Base-by-base conservation (phyloP, 2,888 invertebrate genomes). In the Tachina fera region DNA sequence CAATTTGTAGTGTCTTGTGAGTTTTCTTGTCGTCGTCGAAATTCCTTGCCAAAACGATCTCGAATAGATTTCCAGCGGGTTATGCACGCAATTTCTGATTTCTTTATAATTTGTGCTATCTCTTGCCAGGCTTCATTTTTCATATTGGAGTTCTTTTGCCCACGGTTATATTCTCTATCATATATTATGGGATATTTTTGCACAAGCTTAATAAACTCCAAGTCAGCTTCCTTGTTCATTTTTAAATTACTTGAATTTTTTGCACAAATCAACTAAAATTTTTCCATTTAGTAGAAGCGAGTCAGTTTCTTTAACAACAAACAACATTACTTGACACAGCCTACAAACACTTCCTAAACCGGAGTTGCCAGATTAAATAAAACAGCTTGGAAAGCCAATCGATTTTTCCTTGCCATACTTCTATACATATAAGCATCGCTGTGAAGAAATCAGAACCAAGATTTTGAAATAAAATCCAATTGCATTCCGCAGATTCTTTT, bases 1-100 rank as follows among this genome's bases (percentile, higher is more conserved):
- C 91, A 91, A 68, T 89, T 90, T 10, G 91, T 90, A 9, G 89
- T 88, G 3, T 89, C 89, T 1, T 89, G 87, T 0, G 91, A 88
- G 22, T 89, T 87, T 45, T 90, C 90, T 61, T 91, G 91, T 39
- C 90, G 89, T 0, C 91, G 89, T 0, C 91, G 87, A 16, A 89
- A 90, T 51, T 91, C 91, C 61, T 91, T 91, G 3, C 91, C 92
- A 82, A 92, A 91, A 1, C 91, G 88, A 83, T 91, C 91, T 0
- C 92, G 88, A 60, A 91, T 88, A 53, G 91, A 91, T 67, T 91
- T 91, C 91, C 91, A 91, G 8, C 91, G 89, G 9, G 91, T 91
- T 3, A 91, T 92, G 71, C 92, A 91, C 10, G 91, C 91, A 4
- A 91, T 81, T 45, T 91, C 91, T 8, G 92, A 91, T 47, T 90